Evolutionary conservation across 2,113 vertebrate species (phyloP).

Genomic region (Heloderma charlesbogerti): DNA sequence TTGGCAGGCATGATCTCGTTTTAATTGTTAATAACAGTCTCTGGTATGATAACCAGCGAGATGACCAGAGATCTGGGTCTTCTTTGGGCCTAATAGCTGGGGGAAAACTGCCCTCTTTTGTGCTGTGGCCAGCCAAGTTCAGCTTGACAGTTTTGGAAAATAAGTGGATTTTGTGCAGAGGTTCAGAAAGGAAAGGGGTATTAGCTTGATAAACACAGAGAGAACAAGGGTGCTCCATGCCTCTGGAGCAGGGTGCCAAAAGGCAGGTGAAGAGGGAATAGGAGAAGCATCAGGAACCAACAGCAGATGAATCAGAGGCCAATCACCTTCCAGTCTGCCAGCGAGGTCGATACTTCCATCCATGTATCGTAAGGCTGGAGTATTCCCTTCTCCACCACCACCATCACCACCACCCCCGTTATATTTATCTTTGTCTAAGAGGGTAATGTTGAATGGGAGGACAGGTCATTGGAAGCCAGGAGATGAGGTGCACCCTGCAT

Average conservation of each 20-base stretch:
- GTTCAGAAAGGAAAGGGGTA: not conserved
- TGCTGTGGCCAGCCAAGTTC: not conserved
- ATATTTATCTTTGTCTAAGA: not conserved
- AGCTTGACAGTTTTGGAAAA: not conserved
- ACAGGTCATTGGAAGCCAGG: not conserved
- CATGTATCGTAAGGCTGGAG: no score
- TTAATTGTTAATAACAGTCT: not conserved
- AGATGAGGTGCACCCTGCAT: not conserved
- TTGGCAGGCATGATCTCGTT: not conserved
- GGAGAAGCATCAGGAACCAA: no score
- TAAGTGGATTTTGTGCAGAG: not conserved
- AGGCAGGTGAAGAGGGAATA: not conserved
- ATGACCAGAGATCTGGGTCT: no score
- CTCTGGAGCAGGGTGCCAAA: not conserved
- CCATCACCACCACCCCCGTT: not conserved
- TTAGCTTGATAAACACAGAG: no score
- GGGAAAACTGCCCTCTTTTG: not conserved
- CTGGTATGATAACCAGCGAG: not conserved
- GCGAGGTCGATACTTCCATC: not conserved
- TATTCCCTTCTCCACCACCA: not conserved
- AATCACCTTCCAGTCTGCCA: not conserved
- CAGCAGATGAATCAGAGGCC: not conserved
- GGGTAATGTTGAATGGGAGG: no score
- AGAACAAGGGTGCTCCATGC: no score
- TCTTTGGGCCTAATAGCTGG: not conserved